These are phyloP conservation scores for Mastigias papua DNA, from an alignment of 30 jellyfish, hydroid and myxozoan species.

Conservation along the genomic window DNA sequence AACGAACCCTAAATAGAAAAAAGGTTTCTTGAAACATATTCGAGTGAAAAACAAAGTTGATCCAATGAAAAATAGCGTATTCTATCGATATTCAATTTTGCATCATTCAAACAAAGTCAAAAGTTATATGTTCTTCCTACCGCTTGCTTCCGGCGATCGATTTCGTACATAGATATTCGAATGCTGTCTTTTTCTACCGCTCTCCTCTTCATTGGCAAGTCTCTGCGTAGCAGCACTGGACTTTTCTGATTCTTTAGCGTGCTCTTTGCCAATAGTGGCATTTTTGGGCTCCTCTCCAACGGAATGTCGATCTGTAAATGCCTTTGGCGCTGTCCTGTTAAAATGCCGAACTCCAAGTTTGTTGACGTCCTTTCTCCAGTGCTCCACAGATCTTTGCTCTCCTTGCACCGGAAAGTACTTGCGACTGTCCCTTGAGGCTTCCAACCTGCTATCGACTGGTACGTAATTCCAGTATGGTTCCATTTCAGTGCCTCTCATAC, in stretches of 20 bases:
- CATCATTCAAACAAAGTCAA: too few species aligned
- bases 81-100: too few species aligned
- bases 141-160: constrained; percentile 52
- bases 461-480: constrained; percentile 74
- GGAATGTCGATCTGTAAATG: background rate
- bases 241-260: background rate
- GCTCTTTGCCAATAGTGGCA: background rate
- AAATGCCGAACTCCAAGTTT: background rate
- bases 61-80: too few species aligned
- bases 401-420: background rate
- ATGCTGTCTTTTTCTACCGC: constrained; percentile 28
- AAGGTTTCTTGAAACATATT: background rate
- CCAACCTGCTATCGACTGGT: constrained; percentile 54
- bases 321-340: background rate
- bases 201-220: constrained; percentile 1
- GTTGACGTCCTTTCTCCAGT: background rate
- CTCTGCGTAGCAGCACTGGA: background rate
- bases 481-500: constrained; percentile 17
- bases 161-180: constrained; percentile 21
- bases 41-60: background rate
- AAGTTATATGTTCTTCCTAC: background rate
- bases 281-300: background rate
- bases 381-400: constrained; percentile 17
- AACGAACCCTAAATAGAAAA: too few species aligned
- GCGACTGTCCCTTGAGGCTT: background rate